phyloP scores from a whole-genome alignment of 2,888 invertebrate species.

The Dryobotodes eremita region DNA sequence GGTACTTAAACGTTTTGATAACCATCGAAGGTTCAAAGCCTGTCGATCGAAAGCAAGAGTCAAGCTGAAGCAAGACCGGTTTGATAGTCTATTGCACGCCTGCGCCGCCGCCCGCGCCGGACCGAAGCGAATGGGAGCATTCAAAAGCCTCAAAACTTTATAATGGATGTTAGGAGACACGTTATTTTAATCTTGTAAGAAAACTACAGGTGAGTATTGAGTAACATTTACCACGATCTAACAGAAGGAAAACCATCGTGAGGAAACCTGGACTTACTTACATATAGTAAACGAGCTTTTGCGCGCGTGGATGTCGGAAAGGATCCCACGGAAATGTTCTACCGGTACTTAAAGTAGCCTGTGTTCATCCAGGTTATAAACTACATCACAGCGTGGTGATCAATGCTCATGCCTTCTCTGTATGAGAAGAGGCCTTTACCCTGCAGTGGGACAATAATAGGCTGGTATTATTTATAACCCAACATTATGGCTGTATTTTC shows the following conservation, averaged over 20 bases:
- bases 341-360: too few species aligned
- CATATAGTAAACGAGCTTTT: neutral
- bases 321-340: too few species aligned
- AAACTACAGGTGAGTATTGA: neutral
- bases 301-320: too few species aligned
- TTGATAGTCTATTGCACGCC: slow-evolving; percentile 22
- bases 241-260: neutral
- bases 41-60: slow-evolving; percentile 43
- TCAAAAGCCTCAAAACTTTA: slow-evolving; percentile 13
- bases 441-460: neutral
- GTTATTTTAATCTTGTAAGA: neutral
- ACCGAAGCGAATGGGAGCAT: slow-evolving; percentile 37
- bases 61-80: slow-evolving; percentile 41
- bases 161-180: slow-evolving; percentile 6
- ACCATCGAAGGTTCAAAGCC: slow-evolving; percentile 33
- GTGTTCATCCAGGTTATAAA: too few species aligned
- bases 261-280: neutral
- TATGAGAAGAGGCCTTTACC: neutral
- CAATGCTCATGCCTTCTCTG: neutral
- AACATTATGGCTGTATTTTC: neutral
- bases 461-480: neutral
- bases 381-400: neutral
- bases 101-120: too few species aligned
- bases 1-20: slow-evolving; percentile 35
- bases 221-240: neutral